Evolutionary conservation across 2,113 vertebrate genomes (phyloP).

Genomic region (Halichoerus grypus): DNA sequence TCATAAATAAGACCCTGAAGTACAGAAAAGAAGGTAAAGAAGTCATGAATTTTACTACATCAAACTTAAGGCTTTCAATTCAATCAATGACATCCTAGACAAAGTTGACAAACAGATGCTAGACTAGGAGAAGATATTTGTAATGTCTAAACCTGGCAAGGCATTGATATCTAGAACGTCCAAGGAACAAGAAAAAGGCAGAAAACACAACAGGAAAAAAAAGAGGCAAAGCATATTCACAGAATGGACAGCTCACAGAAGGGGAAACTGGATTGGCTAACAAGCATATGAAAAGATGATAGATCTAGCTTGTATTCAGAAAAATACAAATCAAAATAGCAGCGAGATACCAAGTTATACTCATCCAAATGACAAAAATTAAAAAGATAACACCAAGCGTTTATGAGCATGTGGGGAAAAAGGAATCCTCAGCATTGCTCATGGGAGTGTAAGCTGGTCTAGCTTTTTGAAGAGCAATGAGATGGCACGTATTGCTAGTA

Average conservation of each 20-base stretch:
- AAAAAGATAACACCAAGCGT: neutral
- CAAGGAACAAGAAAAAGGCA: neutral
- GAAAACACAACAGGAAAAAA: constrained; percentile 14
- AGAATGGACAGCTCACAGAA: neutral
- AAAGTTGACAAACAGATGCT: constrained; percentile 4
- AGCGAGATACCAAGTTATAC: neutral
- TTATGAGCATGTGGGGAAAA: neutral
- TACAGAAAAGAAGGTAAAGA: neutral
- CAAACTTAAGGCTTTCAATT: constrained; percentile 24
- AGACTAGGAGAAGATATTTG: constrained; percentile 25
- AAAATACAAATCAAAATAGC: constrained; percentile 47
- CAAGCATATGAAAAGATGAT: neutral
- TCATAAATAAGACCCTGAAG: constrained; percentile 1
- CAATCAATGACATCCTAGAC: neutral
- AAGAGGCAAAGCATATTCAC: neutral
- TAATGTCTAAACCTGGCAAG: constrained; percentile 9
- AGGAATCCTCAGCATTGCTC: neutral
- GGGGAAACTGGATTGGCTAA: neutral
- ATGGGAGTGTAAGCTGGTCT: neutral
- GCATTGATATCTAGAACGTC: neutral
- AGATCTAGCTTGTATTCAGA: neutral
- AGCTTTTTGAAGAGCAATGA: constrained; percentile 19
- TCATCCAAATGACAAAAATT: constrained; percentile 18
- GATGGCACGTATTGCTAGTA: neutral
- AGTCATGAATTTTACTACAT: neutral